phyloP scores from a whole-genome alignment of 2,797 vertebrate species.

The Chiropotes sagulatus region DNA sequence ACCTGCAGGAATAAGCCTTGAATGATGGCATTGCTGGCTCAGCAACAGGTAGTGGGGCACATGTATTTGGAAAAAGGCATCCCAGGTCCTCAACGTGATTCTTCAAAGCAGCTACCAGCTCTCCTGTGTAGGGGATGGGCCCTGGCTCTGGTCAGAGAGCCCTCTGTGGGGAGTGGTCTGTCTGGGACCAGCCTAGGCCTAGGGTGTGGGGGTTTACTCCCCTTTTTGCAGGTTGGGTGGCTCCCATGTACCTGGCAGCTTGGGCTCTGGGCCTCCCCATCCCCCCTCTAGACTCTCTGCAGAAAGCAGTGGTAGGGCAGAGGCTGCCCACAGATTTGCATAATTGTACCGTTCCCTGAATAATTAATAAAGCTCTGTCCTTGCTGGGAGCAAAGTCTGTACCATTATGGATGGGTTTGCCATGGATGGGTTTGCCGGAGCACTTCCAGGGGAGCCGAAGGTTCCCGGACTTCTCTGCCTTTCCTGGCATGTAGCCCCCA shows the following conservation, averaged over 20 bases:
- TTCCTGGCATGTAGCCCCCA: constrained; percentile 13
- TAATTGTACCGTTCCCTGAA: constrained; percentile 76
- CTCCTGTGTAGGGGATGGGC: not conserved
- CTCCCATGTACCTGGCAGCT: not conserved
- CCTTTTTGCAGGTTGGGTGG: not conserved
- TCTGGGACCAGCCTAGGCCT: not conserved
- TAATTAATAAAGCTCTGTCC: constrained; percentile 84
- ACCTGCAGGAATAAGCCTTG: not conserved
- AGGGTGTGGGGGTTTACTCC: not conserved
- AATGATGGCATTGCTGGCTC: not conserved
- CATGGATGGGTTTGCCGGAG: constrained; percentile 61
- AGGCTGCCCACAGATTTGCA: constrained; percentile 77
- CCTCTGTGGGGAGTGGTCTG: not conserved
- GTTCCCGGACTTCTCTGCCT: constrained; percentile 25
- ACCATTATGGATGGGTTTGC: constrained; percentile 68
- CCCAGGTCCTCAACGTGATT: not conserved
- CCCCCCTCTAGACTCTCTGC: constrained; percentile 40
- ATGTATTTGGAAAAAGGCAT: not conserved
- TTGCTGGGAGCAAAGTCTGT: constrained; percentile 77
- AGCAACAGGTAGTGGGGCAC: not conserved
- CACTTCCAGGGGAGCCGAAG: not conserved
- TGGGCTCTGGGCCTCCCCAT: constrained; percentile 1
- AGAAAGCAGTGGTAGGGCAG: constrained; percentile 45
- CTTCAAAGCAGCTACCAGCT: not conserved
- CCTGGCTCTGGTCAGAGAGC: not conserved